A percentile compares a stretch with the other conserved stretches of the same genome.
Evolutionary conservation across 2,113 vertebrate genomes (phyloP).

Genomic region (Regulus satrapa): DNA sequence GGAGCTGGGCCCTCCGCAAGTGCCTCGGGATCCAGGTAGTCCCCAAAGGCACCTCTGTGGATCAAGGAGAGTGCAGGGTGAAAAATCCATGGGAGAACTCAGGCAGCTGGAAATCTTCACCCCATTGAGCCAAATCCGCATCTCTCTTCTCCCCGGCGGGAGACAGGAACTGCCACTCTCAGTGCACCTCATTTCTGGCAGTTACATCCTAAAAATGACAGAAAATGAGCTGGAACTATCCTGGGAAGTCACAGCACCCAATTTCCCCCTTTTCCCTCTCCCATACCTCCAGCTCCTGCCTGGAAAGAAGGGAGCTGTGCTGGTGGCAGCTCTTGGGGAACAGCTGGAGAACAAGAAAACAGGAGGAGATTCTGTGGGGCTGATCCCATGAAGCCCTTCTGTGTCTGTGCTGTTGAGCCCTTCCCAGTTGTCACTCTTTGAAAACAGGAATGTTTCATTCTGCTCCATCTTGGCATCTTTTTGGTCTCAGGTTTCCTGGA

Average conservation of each 20-base stretch:
- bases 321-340: not conserved
- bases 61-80: not conserved
- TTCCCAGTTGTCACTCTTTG: not conserved
- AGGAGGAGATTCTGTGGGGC: not conserved
- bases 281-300: not conserved
- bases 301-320: not conserved
- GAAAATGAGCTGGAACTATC: not conserved
- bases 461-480: not conserved
- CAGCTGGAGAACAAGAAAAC: not conserved
- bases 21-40: not conserved
- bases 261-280: not conserved
- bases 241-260: fast-evolving
- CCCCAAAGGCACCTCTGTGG: not conserved
- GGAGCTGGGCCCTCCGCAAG: not conserved
- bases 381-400: not conserved
- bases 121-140: fast-evolving
- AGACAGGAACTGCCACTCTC: not conserved
- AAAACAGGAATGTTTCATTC: not conserved
- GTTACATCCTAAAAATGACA: not conserved
- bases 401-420: not conserved
- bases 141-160: not conserved
- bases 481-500: not conserved
- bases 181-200: not conserved
- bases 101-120: not conserved
- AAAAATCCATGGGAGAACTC: not conserved